Conservation (phyloP, 2,888 invertebrate genomes). For the Cyclophora albipunctata region DNA sequence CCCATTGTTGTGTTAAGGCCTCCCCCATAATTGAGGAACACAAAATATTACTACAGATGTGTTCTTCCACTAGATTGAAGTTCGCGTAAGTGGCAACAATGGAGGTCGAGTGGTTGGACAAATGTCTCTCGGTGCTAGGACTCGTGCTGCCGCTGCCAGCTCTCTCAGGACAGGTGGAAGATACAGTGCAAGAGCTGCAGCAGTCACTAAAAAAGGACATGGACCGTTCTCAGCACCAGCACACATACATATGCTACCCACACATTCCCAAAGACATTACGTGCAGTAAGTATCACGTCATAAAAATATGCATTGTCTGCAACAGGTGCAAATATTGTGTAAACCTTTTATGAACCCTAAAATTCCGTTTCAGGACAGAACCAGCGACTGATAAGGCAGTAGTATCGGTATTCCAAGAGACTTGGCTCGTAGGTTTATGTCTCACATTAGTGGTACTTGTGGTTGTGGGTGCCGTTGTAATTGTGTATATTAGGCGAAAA, state of each 20-base stretch:
- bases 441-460: slow-evolving; percentile 58
- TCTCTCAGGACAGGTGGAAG: slow-evolving; percentile 89
- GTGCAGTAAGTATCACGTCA: slow-evolving; percentile 53
- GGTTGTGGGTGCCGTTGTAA: slow-evolving; percentile 51
- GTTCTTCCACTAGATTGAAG: slow-evolving; percentile 45
- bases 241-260: slow-evolving; percentile 81
- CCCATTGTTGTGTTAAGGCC: too few relatives aligned
- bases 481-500: slow-evolving; percentile 55
- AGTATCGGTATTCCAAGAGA: slow-evolving; percentile 68
- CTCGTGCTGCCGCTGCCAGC: slow-evolving; percentile 90
- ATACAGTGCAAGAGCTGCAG: slow-evolving; percentile 93
- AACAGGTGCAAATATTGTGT: slow-evolving; percentile 1
- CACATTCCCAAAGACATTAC: slow-evolving; percentile 63
- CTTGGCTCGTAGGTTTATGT: slow-evolving; percentile 62
- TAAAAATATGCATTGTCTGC: slow-evolving; percentile 6
- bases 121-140: slow-evolving; percentile 90
- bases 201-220: slow-evolving; percentile 89
- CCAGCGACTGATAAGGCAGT: slow-evolving; percentile 67
- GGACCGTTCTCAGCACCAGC: slow-evolving; percentile 91
- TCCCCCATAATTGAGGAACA: too few relatives aligned
- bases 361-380: slow-evolving; percentile 59
- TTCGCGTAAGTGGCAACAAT: slow-evolving; percentile 46
- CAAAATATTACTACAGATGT: too few relatives aligned
- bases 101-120: slow-evolving; percentile 78
- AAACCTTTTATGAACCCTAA: slow-evolving; percentile 11